These are phyloP conservation scores for Drosophila paranaensis DNA, from an alignment of 2,888 invertebrate genomes.

Conservation along the genomic window DNA sequence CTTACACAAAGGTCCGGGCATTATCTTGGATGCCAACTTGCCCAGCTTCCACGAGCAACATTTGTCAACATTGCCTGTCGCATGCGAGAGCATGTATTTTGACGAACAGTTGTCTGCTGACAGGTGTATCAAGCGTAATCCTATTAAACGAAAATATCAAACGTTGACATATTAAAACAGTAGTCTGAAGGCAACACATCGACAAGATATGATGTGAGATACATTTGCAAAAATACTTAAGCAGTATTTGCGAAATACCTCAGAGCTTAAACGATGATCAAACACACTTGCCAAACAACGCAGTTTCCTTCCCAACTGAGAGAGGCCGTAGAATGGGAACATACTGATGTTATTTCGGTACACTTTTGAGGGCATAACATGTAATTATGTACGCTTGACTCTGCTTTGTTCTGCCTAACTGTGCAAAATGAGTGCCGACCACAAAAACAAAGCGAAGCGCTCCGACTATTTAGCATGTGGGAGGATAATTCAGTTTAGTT, in stretches of 20 bases:
- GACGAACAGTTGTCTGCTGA: conserved; percentile 6
- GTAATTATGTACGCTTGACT: conserved; percentile 6
- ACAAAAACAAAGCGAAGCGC: neutral
- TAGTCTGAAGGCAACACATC: no score
- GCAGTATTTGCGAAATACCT: neutral
- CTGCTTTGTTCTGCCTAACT: neutral
- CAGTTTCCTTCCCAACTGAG: no score
- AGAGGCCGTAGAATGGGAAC: neutral
- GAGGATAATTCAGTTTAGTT: conserved; percentile 24
- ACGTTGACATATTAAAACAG: neutral
- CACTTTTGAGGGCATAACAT: neutral
- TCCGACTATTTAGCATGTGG: conserved; percentile 1
- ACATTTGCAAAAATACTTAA: neutral
- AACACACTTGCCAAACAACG: no score
- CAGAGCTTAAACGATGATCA: neutral
- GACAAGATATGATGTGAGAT: neutral
- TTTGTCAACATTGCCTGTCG: conserved; percentile 59
- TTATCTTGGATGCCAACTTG: neutral
- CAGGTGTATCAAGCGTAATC: conserved; percentile 6
- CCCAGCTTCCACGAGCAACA: conserved; percentile 50
- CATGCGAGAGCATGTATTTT: conserved; percentile 19
- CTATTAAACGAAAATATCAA: neutral
- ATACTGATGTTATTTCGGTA: neutral
- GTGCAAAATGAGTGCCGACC: neutral
- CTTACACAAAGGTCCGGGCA: conserved; percentile 40